Conservation (phyloP, 2,113 vertebrate genomes). For the Ammodytes dubius region DNA sequence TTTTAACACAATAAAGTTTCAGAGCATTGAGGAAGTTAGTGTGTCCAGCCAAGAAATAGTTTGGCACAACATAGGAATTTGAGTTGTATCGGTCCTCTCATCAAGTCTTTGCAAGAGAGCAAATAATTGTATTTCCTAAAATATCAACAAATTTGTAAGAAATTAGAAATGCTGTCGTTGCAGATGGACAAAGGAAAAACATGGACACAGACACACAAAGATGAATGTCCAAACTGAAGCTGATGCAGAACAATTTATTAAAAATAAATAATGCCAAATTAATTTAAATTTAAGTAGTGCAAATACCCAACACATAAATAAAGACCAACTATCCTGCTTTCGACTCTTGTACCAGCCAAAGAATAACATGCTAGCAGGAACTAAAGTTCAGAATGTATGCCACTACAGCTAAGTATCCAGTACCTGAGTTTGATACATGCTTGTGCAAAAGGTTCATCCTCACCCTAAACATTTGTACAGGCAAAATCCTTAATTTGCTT, state of each 20-base stretch:
- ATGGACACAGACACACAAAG: slow-evolving; percentile 76
- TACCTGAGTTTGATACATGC: slow-evolving; percentile 47
- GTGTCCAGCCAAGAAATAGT: not conserved
- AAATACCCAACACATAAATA: slow-evolving; percentile 61
- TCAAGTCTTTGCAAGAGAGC: not conserved
- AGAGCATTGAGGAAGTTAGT: not conserved
- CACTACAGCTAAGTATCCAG: not conserved
- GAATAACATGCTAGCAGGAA: slow-evolving; percentile 37
- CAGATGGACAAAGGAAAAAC: slow-evolving; percentile 23
- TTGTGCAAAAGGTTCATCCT: slow-evolving; percentile 38
- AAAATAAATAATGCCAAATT: slow-evolving; percentile 70
- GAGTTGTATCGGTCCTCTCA: not conserved
- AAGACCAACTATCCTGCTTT: slow-evolving; percentile 43
- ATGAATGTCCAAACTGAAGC: slow-evolving; percentile 77
- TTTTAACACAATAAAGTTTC: not conserved
- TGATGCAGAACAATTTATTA: slow-evolving; percentile 79
- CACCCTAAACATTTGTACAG: slow-evolving; percentile 1
- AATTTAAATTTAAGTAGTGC: slow-evolving; percentile 69
- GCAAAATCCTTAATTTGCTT: slow-evolving; percentile 6
- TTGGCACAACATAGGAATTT: not conserved
- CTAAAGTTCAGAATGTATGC: slow-evolving; percentile 14
- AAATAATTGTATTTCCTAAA: slow-evolving; percentile 1
- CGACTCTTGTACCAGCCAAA: slow-evolving; percentile 68
- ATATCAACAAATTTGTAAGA: not conserved
- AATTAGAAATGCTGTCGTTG: not conserved